These are phyloP conservation scores for Ceriagrion tenellum DNA, from an alignment of 2,888 invertebrate species.

Conservation along the genomic window DNA sequence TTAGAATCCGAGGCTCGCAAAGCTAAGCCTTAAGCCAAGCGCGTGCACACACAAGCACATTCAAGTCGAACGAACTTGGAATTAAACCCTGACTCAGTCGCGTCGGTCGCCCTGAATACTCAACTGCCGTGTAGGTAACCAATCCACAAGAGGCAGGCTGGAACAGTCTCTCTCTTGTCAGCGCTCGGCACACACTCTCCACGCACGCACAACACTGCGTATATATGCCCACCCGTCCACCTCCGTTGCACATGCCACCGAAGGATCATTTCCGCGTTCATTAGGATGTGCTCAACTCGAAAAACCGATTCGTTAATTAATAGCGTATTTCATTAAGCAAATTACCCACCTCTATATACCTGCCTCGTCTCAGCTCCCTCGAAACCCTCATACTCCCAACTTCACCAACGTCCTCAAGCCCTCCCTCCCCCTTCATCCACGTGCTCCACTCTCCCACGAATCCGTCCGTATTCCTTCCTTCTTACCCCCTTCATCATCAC, in stretches of 20 bases:
- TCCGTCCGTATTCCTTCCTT: background rate
- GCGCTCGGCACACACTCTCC: background rate
- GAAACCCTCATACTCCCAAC: background rate
- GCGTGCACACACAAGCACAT: background rate
- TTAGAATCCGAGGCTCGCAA: background rate
- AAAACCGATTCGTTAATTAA: conserved; percentile 65
- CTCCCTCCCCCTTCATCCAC: background rate
- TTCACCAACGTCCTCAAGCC: background rate
- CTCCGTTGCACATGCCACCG: background rate
- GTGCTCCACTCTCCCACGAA: background rate
- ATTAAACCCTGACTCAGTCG: background rate
- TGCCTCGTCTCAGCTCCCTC: background rate
- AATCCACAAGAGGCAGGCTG: background rate
- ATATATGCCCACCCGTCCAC: background rate
- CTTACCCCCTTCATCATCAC: background rate
- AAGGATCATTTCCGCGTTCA: conserved; percentile 38
- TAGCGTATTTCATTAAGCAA: conserved; percentile 64
- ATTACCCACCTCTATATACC: conserved; percentile 36
- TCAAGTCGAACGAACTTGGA: background rate
- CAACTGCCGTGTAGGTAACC: background rate
- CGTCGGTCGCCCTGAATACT: background rate
- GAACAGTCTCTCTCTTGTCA: background rate
- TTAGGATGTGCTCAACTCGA: conserved; percentile 48
- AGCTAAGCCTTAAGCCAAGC: background rate
- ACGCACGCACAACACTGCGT: background rate